Conservation (phyloP, 64 coral and sea anemone species). For the Astreopora myriophthalma region DNA sequence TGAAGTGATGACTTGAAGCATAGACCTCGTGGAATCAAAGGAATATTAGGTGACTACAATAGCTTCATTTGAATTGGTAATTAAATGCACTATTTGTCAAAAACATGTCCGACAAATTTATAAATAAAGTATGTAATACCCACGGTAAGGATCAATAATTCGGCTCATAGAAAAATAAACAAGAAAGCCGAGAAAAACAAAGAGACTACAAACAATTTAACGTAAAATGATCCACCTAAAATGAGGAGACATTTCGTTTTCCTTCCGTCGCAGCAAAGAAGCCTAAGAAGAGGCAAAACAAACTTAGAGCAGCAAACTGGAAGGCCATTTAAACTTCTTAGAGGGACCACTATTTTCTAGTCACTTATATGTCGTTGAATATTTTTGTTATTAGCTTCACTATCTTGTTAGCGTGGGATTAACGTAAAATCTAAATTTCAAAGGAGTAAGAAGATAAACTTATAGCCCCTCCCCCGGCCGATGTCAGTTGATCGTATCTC, state of each 20-base stretch:
- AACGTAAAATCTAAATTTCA: conserved; percentile 7
- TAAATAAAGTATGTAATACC: background rate
- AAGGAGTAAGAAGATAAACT: background rate
- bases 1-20: background rate
- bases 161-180: background rate
- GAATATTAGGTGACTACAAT: background rate
- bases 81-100: background rate
- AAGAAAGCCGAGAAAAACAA: background rate
- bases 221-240: background rate
- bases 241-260: background rate
- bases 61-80: background rate
- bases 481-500: background rate
- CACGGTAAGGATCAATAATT: background rate
- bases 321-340: too few relatives aligned
- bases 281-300: background rate
- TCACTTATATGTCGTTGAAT: too few relatives aligned
- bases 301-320: too few relatives aligned
- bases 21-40: background rate
- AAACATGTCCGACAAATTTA: background rate
- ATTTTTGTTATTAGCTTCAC: background rate
- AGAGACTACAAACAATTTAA: background rate
- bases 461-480: background rate
- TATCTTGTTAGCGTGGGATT: conserved; percentile 27
- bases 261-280: background rate
- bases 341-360: too few relatives aligned